Conservation (phyloP, 2,113 vertebrate genomes). For the Ondatra zibethicus region DNA sequence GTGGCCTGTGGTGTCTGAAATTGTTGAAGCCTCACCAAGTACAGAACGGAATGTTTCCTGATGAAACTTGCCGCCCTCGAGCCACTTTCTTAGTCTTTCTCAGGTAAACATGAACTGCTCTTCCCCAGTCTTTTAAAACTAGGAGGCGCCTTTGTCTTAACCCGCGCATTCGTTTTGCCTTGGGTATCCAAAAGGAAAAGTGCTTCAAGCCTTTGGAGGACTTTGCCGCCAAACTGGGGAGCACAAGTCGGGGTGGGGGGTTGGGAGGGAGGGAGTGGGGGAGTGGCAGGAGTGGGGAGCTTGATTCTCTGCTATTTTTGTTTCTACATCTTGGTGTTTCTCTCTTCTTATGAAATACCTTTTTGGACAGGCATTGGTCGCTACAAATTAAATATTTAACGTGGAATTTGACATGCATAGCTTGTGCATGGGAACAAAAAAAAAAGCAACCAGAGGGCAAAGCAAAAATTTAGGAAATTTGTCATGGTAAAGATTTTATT, state of each 20-base stretch:
- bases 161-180: background rate
- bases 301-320: background rate
- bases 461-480: background rate
- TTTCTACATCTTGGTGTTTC: background rate
- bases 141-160: background rate
- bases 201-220: background rate
- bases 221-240: background rate
- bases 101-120: background rate
- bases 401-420: background rate
- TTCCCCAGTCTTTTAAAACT: background rate
- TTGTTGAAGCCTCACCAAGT: background rate
- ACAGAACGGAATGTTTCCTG: background rate
- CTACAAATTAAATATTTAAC: background rate
- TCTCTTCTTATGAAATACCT: background rate
- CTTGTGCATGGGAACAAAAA: background rate
- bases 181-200: background rate
- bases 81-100: background rate
- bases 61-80: too few relatives aligned
- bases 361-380: background rate
- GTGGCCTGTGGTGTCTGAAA: too few relatives aligned
- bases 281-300: accelerated
- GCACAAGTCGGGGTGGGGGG: background rate
- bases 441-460: background rate
- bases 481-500: background rate
- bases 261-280: too few relatives aligned